Conservation (phyloP, 2,797 vertebrate genomes). For the Perodicticus potto region DNA sequence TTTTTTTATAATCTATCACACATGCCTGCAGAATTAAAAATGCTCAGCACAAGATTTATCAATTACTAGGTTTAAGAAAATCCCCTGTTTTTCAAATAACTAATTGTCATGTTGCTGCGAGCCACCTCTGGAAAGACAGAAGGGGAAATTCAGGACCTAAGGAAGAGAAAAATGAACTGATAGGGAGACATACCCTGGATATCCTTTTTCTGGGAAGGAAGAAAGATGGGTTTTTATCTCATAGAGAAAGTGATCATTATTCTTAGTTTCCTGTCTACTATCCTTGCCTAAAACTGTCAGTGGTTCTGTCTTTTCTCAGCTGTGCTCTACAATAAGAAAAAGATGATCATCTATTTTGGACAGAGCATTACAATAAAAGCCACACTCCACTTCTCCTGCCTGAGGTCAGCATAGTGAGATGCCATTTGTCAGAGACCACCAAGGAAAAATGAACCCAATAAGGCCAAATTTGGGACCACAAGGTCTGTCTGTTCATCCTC, state of each 20-base stretch:
- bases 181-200: not conserved
- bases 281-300: not conserved
- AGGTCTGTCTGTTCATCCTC: not conserved
- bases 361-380: not conserved
- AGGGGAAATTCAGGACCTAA: not conserved
- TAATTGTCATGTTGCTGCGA: not conserved
- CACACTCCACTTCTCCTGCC: not conserved
- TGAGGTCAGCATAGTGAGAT: not conserved
- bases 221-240: not conserved
- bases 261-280: not conserved
- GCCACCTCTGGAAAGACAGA: not conserved
- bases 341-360: not conserved
- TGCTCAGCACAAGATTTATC: not conserved
- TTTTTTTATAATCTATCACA: not conserved
- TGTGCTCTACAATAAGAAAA: not conserved
- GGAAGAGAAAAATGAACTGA: not conserved
- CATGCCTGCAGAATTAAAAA: not conserved
- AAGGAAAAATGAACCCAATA: not conserved
- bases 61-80: not conserved
- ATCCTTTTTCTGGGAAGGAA: not conserved
- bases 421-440: not conserved
- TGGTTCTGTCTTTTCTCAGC: not conserved
- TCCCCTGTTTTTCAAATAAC: not conserved
- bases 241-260: not conserved
- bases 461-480: not conserved